Evolutionary conservation across 2,888 invertebrate genomes (phyloP), one percentile per base, ranked within the genome.

Genomic region (Nomada fucata): DNA sequence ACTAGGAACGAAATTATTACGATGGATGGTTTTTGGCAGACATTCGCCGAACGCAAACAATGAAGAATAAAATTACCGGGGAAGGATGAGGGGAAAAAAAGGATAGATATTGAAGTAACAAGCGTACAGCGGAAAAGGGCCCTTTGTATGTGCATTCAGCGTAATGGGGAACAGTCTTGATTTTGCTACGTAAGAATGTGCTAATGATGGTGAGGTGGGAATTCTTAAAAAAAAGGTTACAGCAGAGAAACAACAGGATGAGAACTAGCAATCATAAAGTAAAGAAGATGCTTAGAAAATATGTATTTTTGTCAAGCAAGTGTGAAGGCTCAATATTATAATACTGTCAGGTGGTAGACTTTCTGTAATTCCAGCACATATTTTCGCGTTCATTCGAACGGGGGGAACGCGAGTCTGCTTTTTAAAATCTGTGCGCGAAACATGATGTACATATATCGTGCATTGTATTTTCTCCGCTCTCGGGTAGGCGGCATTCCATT

Each of bases 51-150:
- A 23, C 36, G 23, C 29, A 50, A 70, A 29, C n/a, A 55, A 52
- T 60, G 44, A 64, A 71, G 73, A 68, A 7, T 36, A 36, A 0
- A 36, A 36, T 36, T 23, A 55, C 68, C 71, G 60, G 65, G 72
- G 75, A 78, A 65, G 72, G 53, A 18, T 63, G 59, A 64, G 53
- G 60, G n/a, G 71, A 61, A 61, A 60, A 55, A 57, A 47, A 18
- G 53, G 67, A 53, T 36, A 57, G 76, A 76, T 55, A 67, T 76
- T n/a, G 20, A 63, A 59, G 59, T 67, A 59, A n/a, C 53, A 79
- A 81, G 77, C 78, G 65, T 26, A 61, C 64, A 18, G 29, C 47
- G 67, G 83, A 85, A 89, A 89, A 85, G 86, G 86, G 86, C 87
- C 82, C 82, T 85, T 87, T 83, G 80, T 80, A 72, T 75, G 85